Percentiles rank a stretch among this genome's conserved stretches.
These are phyloP conservation scores for Drosophila simulans DNA, from an alignment of 1,140 invertebrate genomes.

Conservation along the genomic window DNA sequence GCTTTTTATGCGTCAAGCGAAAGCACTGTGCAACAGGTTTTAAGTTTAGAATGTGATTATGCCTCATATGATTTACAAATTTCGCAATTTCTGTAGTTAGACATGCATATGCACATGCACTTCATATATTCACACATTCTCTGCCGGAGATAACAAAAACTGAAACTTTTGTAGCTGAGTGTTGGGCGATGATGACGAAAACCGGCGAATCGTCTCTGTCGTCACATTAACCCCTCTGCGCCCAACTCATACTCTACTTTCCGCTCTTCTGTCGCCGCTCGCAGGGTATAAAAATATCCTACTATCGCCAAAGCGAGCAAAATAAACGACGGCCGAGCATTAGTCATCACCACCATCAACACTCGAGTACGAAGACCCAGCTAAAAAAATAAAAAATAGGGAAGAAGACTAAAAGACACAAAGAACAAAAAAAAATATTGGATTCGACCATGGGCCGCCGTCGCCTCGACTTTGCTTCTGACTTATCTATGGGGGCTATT, in stretches of 20 bases:
- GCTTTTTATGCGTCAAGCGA: conserved; percentile 15
- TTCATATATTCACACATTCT: neutral
- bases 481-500: conserved; percentile 33
- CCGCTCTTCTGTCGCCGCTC: neutral
- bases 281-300: conserved; percentile 45
- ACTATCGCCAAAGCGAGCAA: conserved; percentile 36
- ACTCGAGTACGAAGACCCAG: conserved; percentile 11
- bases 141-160: neutral
- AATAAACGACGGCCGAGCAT: conserved; percentile 17
- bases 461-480: conserved; percentile 45
- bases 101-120: neutral
- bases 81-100: no score
- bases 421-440: conserved; percentile 8
- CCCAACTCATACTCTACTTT: conserved; percentile 14
- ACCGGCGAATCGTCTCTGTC: conserved; percentile 34
- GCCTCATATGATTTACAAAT: no score
- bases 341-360: conserved; percentile 28
- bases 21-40: conserved; percentile 7
- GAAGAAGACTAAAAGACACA: conserved; percentile 12
- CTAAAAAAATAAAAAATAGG: conserved; percentile 10
- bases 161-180: conserved; percentile 20
- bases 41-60: neutral
- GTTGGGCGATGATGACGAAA: conserved; percentile 31
- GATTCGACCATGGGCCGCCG: conserved; percentile 37
- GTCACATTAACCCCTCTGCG: conserved; percentile 31